Evolutionary conservation across 2,113 vertebrate species (phyloP).

Genomic region (Cyanoliseus patagonus): DNA sequence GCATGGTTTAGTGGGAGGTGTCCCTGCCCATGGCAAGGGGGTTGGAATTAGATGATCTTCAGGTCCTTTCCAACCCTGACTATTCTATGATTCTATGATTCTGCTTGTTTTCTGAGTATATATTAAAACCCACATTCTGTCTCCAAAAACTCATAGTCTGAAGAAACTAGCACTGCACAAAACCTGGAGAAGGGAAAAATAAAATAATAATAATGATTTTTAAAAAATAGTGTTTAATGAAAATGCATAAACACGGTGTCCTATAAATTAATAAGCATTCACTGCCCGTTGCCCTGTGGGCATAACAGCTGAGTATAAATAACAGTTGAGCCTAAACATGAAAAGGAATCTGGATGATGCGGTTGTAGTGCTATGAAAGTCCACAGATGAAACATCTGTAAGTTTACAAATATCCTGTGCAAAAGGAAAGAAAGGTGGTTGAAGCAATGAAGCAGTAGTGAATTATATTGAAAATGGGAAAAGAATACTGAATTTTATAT

Average conservation of each 20-base stretch:
- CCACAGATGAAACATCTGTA: not conserved
- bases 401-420: not conserved
- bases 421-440: not conserved
- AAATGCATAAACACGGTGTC: rapidly evolving
- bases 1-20: no score
- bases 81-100: not conserved
- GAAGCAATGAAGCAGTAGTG: not conserved
- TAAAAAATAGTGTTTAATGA: not conserved
- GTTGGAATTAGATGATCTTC: no score
- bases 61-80: no score
- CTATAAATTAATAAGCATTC: not conserved
- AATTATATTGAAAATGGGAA: not conserved
- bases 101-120: not conserved
- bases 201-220: not conserved
- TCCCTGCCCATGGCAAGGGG: no score
- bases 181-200: not conserved
- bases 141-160: not conserved
- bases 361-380: not conserved
- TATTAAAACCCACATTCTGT: not conserved
- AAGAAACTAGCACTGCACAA: not conserved
- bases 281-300: not conserved
- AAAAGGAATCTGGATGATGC: not conserved
- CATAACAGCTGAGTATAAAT: not conserved
- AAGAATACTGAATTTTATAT: not conserved
- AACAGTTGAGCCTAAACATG: not conserved